Conservation (phyloP, 2,113 vertebrate genomes). For the Pelecanus crispus region DNA sequence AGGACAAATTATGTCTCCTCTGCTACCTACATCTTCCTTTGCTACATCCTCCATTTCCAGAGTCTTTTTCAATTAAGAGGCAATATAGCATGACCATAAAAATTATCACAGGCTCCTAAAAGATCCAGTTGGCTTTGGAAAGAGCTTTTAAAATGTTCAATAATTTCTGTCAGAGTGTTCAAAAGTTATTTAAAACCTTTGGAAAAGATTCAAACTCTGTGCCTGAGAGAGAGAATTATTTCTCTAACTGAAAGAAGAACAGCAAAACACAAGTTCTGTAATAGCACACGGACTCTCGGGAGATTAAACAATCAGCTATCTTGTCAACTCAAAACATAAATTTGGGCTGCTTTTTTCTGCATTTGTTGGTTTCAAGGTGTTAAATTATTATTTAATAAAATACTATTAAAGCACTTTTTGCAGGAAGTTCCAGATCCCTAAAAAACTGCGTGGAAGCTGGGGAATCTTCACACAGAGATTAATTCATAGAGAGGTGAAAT, state of each 20-base stretch:
- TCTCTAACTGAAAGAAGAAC: slow-evolving; percentile 8
- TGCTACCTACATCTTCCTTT: not conserved
- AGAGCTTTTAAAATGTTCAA: not conserved
- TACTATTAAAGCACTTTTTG: not conserved
- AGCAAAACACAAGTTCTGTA: not conserved
- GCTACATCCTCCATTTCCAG: not conserved
- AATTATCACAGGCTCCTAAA: not conserved
- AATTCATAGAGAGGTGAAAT: not conserved
- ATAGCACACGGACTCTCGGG: not conserved
- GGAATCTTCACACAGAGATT: not conserved
- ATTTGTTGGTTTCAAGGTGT: not conserved
- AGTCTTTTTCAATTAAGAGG: slow-evolving; percentile 11
- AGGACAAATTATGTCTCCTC: not conserved
- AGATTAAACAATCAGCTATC: not conserved
- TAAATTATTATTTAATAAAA: not conserved
- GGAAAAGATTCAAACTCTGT: not conserved
- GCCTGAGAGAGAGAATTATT: not conserved
- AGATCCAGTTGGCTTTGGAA: not conserved
- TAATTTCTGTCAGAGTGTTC: not conserved
- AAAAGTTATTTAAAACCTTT: not conserved
- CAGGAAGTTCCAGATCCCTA: not conserved
- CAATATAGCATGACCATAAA: not conserved
- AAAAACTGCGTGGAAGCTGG: not conserved
- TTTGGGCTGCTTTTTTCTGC: not conserved
- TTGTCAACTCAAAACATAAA: not conserved